These are phyloP conservation scores for Raphicerus campestris DNA, from an alignment of 2,113 vertebrate genomes.

Conservation along the genomic window DNA sequence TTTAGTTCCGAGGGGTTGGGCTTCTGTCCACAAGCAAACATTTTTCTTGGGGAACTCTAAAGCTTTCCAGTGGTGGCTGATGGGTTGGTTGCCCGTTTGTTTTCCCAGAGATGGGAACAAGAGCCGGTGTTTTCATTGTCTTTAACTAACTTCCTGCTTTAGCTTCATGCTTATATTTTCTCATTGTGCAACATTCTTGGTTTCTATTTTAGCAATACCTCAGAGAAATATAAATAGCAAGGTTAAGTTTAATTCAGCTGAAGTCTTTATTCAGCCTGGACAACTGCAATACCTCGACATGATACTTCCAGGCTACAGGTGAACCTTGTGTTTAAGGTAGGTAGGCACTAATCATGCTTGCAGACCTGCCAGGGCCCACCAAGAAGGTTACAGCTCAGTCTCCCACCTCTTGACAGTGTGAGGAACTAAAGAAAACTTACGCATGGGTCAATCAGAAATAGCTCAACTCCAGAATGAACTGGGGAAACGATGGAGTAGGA, in stretches of 20 bases:
- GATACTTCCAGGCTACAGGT: neutral
- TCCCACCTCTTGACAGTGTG: neutral
- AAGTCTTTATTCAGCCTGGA: neutral
- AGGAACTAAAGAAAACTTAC: neutral
- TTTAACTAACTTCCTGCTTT: constrained; percentile 44
- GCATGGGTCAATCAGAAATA: neutral
- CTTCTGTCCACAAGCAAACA: constrained; percentile 6
- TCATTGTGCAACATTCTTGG: constrained; percentile 27
- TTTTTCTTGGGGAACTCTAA: neutral
- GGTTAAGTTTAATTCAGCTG: neutral
- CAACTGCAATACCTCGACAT: neutral
- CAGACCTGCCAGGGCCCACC: neutral
- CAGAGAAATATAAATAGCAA: constrained; percentile 38
- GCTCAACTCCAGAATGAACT: neutral
- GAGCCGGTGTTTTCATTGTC: constrained; percentile 17
- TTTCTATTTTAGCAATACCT: constrained; percentile 51
- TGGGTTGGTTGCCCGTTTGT: neutral
- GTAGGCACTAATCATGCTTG: neutral
- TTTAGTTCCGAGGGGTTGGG: neutral
- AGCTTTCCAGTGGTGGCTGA: neutral
- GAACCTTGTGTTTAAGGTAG: neutral
- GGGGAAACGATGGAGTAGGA: neutral
- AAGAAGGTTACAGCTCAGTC: neutral
- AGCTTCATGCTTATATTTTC: neutral
- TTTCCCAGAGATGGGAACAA: constrained; percentile 40